A percentile compares a stretch with the other conserved stretches of the same genome.
phyloP scores from a whole-genome alignment of 2,888 invertebrate species.

The Phytoseiulus persimilis region DNA sequence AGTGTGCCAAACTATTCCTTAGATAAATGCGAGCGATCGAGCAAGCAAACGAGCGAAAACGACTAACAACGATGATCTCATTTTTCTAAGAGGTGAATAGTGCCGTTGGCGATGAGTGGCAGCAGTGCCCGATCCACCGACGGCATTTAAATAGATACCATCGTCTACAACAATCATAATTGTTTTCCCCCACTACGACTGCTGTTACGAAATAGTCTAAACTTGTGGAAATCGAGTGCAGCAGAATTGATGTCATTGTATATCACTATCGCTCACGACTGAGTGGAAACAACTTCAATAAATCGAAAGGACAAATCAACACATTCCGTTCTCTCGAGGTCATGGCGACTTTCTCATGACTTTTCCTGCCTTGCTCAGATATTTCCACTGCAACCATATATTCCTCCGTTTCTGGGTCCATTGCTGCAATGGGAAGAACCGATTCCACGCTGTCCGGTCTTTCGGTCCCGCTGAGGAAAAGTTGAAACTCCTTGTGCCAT shows the following conservation, averaged over 20 bases:
- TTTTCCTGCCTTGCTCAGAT: no score
- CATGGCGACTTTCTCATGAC: no score
- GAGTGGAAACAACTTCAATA: neutral
- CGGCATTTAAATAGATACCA: neutral
- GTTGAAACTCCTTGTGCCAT: no score
- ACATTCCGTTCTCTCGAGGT: no score
- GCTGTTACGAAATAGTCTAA: neutral
- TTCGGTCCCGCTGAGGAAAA: no score
- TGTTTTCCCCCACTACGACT: neutral
- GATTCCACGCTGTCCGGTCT: no score
- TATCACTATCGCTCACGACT: neutral
- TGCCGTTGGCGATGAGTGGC: neutral
- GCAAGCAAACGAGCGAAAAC: neutral
- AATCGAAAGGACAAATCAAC: neutral
- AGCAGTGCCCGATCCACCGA: neutral
- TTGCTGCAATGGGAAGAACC: no score
- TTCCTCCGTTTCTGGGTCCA: no score
- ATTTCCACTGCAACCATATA: no score
- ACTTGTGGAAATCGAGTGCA: neutral
- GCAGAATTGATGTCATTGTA: neutral
- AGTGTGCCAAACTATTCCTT: neutral
- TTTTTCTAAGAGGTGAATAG: neutral
- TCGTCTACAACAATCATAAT: neutral
- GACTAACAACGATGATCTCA: neutral
- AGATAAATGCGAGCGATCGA: neutral